Evolutionary conservation across 2,113 vertebrate genomes (phyloP), one percentile per base, ranked within the genome.

Genomic region (Sphaerodactylus townsendi): DNA sequence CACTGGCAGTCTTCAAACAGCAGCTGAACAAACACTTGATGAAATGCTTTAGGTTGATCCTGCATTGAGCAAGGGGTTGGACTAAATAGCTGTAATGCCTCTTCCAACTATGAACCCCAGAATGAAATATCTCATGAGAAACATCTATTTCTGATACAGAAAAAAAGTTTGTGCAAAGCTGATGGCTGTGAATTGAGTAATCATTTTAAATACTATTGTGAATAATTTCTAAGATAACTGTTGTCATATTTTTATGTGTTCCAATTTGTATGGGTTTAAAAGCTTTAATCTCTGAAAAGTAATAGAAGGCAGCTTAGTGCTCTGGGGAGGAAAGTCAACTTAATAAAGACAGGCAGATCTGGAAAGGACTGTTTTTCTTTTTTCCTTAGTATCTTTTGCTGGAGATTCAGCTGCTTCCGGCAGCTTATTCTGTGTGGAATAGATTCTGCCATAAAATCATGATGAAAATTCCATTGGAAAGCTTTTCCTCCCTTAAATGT

Each of bases 211-310:
- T 17, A 41, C 35, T 81, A 21, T 80, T 80, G n/a, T 46, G 65
- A 48, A 68, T 2, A 79, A 69, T 80, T 79, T 80, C 64, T 80
- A 15, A 69, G 35, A 72, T 59, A 56, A 48, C 41, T 56, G 50
- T 19, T 59, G 50, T 81, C 66, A 69, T 30, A 56, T 72, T 70
- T 53, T 59, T 71, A 44, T 53, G 41, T 79, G 37, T 71, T 71
- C 68, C 79, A 59, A 41, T 72, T 71, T 81, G 68, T 71, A 81
- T 59, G 48, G 68, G 10, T 81, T 70, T 71, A 59, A 81, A 81
- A 81, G 53, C 35, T 79, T 66, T 79, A 66, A 56, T 70, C 14
- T 72, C 79, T 59, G 50, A 81, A 81, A 81, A 71, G 17, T 50
- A 72, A 72, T 17, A 81, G 50, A 69, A 81, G 50, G 30, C 37